Conservation (phyloP, 2,888 invertebrate genomes). For the Sylvicola cinctus region DNA sequence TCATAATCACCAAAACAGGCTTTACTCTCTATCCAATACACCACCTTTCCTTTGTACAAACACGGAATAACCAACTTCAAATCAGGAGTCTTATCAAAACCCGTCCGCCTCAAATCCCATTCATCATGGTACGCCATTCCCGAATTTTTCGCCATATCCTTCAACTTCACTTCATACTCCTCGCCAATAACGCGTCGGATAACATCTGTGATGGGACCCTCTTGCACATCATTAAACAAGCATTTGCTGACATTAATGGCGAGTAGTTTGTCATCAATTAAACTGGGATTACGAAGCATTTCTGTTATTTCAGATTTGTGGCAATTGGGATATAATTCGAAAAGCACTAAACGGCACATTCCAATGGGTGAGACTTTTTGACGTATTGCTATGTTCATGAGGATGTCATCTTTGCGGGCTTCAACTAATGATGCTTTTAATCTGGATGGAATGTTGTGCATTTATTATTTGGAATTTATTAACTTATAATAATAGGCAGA, state of each 20-base stretch:
- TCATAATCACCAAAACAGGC: constrained; percentile 80
- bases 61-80: constrained; percentile 78
- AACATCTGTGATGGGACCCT: constrained; percentile 62
- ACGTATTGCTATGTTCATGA: constrained; percentile 15
- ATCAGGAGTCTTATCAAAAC: constrained; percentile 92
- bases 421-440: background rate
- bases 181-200: constrained; percentile 60
- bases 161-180: constrained; percentile 57
- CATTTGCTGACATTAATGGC: constrained; percentile 33
- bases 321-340: constrained; percentile 15
- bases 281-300: constrained; percentile 17
- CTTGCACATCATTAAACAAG: constrained; percentile 59
- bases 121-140: constrained; percentile 52
- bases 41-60: constrained; percentile 60
- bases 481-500: background rate
- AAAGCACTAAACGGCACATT: constrained; percentile 17
- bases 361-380: constrained; percentile 16
- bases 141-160: constrained; percentile 23
- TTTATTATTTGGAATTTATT: background rate
- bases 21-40: constrained; percentile 95
- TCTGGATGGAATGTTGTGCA: background rate
- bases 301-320: constrained; percentile 15
- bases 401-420: constrained; percentile 8
- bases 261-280: constrained; percentile 16
- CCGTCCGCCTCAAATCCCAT: constrained; percentile 53